Evolutionary conservation across 1,140 invertebrate genomes (phyloP), one percentile per base, ranked within the genome.

Genomic region (Euschistus heros): DNA sequence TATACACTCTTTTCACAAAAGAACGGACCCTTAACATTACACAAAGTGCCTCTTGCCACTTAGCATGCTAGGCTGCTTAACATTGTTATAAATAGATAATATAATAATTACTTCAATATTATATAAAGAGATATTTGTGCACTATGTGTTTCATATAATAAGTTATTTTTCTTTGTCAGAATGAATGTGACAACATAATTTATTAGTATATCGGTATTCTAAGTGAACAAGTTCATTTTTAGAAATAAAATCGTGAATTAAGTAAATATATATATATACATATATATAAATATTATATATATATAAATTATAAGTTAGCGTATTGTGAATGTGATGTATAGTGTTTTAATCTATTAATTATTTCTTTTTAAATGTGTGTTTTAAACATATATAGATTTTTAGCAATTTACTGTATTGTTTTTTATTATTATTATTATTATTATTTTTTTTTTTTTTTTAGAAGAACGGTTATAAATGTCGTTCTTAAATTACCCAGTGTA

Each of bases 301-400:
- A 52, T 18, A 54, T 63, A 67, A 55, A 67, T 55, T 54, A 67
- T 67, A 67, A 61, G 64, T 55, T 66, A 68, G 22, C 47, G 46
- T 65, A 60, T 66, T 70, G 67, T 70, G 64, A 61, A 69, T 69
- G 68, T 69, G 68, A 66, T 67, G 68, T 69, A 69, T 66, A 62
- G 64, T 68, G 64, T 68, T 68, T 67, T 64, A 67, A 64, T 42
- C n/a, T 54, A 52, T 24, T 42, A 61, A 66, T 26, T 33, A 67
- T 61, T 37, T 63, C 15, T 18, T 64, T 67, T 64, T 64, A 59
- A 67, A 63, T 67, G 66, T 67, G 66, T 67, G 66, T 67, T 60
- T 65, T 30, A 65, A 67, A 67, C 63, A 59, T 64, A 46, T 62
- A 47, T 33, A 47, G 42, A 47, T 65, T 65, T 66, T 66, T 64